Conservation (phyloP, 1,140 invertebrate species). For the Cheumatopsyche charites region DNA sequence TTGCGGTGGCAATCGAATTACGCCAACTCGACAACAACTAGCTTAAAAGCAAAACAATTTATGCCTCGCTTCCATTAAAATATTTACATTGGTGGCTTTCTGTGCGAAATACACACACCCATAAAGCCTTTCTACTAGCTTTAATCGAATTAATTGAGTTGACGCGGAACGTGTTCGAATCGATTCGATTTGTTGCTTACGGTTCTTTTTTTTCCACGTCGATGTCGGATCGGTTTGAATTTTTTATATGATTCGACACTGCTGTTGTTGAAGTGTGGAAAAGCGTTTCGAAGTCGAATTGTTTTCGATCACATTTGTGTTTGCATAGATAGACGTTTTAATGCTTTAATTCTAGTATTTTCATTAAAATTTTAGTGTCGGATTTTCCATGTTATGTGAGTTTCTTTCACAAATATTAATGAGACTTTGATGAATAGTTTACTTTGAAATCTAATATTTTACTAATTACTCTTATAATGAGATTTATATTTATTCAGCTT, state of each 20-base stretch:
- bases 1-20: constrained; percentile 15
- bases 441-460: too few species aligned
- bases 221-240: not conserved
- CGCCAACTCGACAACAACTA: constrained; percentile 2
- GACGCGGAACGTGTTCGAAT: not conserved
- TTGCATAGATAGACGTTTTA: too few species aligned
- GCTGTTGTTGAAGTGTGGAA: too few species aligned
- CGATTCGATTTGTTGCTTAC: not conserved
- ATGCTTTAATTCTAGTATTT: too few species aligned
- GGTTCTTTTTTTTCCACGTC: not conserved
- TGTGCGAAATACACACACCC: not conserved
- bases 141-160: constrained; percentile 20
- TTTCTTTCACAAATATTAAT: too few species aligned
- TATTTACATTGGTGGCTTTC: constrained; percentile 13
- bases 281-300: too few species aligned
- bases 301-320: too few species aligned
- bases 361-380: too few species aligned
- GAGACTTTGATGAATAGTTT: too few species aligned
- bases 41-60: constrained; percentile 20
- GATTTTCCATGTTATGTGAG: too few species aligned
- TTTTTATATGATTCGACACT: not conserved
- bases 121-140: constrained; percentile 3
- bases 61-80: constrained; percentile 13
- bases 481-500: too few species aligned
- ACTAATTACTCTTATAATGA: too few species aligned